These are phyloP conservation scores for Anthonomus grandis DNA, from an alignment of 1,140 invertebrate species.

Conservation along the genomic window DNA sequence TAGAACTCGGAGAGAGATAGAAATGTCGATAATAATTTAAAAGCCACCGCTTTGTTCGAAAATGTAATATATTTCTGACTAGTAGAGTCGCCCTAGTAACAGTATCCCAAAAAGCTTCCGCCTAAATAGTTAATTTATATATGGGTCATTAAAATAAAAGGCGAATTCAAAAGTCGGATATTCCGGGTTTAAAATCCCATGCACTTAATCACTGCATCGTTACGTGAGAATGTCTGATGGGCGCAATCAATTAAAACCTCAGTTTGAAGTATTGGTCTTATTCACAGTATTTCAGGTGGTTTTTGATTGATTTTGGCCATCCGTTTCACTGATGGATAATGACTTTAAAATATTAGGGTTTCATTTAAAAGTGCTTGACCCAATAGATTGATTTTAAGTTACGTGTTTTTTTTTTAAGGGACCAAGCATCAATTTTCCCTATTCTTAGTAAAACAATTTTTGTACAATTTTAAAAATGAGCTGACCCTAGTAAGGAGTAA, in stretches of 20 bases:
- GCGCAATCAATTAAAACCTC: background rate
- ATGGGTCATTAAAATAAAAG: background rate
- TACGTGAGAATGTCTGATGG: background rate
- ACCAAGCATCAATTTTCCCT: too few species aligned
- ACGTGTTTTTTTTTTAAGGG: too few species aligned
- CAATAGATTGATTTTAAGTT: too few species aligned
- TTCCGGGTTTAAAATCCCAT: background rate
- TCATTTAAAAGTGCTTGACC: too few species aligned
- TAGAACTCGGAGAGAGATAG: too few species aligned
- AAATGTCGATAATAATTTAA: background rate
- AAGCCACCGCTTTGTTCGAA: background rate
- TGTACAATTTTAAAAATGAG: too few species aligned
- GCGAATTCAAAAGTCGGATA: background rate
- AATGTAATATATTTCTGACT: background rate
- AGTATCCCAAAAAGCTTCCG: background rate
- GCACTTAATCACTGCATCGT: slow-evolving; percentile 6
- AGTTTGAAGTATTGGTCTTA: background rate
- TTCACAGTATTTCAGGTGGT: background rate
- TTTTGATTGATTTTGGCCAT: slow-evolving; percentile 3
- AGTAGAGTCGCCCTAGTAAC: background rate
- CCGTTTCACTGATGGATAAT: too few species aligned
- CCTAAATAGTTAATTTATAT: background rate
- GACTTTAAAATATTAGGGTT: too few species aligned
- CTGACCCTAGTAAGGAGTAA: too few species aligned
- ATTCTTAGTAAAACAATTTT: too few species aligned